Conservation (phyloP, 2,113 vertebrate genomes). For the Phoxinus phoxinus region DNA sequence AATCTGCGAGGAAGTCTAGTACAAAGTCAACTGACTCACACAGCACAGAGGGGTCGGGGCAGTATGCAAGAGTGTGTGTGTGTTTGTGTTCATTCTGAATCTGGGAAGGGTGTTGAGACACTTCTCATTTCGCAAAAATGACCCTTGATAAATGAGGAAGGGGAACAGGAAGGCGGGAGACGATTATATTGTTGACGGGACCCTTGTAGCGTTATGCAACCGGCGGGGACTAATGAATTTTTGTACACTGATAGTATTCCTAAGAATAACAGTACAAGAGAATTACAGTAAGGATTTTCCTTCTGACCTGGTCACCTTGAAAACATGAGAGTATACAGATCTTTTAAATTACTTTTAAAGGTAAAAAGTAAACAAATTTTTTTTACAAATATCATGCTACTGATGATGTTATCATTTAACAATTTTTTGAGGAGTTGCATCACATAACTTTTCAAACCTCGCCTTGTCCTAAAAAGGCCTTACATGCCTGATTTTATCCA, state of each 20-base stretch:
- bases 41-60: not conserved
- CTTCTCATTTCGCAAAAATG: not conserved
- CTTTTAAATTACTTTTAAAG: not conserved
- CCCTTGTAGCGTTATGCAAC: not conserved
- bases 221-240: not conserved
- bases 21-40: constrained; percentile 22
- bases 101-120: constrained; percentile 31
- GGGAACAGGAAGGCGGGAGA: constrained; percentile 13
- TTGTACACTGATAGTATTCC: not conserved
- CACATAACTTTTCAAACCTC: not conserved
- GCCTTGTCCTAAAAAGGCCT: not conserved
- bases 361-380: not conserved
- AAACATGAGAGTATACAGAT: not conserved
- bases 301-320: not conserved
- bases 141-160: not conserved
- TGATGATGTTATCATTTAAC: too few relatives aligned
- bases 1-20: constrained; percentile 16
- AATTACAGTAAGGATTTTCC: not conserved
- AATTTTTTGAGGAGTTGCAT: not conserved
- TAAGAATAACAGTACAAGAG: not conserved
- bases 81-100: constrained; percentile 20
- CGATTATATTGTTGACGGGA: not conserved
- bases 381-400: not conserved
- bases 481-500: not conserved
- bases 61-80: not conserved